These are phyloP conservation scores for Laterallus jamaicensis DNA, from an alignment of 2,113 vertebrate species.

Conservation along the genomic window DNA sequence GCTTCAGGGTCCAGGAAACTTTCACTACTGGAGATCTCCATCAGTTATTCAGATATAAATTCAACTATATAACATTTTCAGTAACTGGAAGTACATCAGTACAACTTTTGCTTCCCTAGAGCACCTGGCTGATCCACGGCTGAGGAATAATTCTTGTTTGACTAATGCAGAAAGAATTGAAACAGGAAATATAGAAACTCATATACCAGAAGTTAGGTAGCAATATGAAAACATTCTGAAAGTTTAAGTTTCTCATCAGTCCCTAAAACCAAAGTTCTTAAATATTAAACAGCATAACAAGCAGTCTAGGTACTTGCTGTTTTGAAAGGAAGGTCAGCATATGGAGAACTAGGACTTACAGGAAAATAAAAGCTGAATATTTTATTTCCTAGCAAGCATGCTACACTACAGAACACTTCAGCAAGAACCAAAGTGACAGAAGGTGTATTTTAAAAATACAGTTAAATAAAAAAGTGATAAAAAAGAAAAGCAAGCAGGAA, in stretches of 20 bases:
- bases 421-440: background rate
- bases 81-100: background rate
- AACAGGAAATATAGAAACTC: background rate
- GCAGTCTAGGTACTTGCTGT: background rate
- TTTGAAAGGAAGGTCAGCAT: background rate
- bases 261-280: background rate
- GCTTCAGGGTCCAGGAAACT: background rate
- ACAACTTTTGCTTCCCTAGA: background rate
- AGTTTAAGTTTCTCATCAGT: background rate
- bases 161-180: background rate
- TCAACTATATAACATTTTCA: background rate
- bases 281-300: background rate
- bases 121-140: background rate
- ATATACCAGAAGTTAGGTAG: background rate
- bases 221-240: background rate
- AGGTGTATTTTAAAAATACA: background rate
- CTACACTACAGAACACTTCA: background rate
- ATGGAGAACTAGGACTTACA: background rate
- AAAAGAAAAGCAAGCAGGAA: background rate
- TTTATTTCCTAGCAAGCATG: background rate
- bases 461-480: background rate
- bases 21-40: background rate
- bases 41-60: background rate
- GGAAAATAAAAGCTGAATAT: background rate
- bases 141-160: background rate